phyloP scores from a whole-genome alignment of 2,888 invertebrate species.

The Dione juno region DNA sequence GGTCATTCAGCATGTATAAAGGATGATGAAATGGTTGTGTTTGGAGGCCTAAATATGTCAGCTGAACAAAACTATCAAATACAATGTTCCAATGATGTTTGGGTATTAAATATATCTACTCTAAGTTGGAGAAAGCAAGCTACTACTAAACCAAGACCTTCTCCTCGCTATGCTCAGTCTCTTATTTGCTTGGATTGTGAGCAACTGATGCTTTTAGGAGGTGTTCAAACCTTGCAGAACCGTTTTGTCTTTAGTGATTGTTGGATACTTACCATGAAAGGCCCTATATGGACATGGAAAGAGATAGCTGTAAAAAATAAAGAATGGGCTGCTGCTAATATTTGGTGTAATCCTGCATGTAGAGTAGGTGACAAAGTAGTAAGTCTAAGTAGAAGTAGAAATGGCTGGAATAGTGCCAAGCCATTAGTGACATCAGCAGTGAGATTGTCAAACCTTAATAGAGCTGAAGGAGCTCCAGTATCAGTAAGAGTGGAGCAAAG shows the following conservation, averaged over 20 bases:
- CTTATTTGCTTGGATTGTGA: constrained; percentile 91
- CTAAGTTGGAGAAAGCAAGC: constrained; percentile 91
- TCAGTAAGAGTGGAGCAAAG: constrained; percentile 78
- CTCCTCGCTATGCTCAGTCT: constrained; percentile 96
- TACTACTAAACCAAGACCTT: constrained; percentile 87
- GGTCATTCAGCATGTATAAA: constrained; percentile 96
- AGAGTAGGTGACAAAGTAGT: constrained; percentile 89
- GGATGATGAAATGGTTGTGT: constrained; percentile 91
- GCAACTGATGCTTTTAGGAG: constrained; percentile 92
- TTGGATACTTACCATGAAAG: constrained; percentile 93
- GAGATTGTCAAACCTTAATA: constrained; percentile 69
- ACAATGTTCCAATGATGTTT: constrained; percentile 90
- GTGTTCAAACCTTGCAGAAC: constrained; percentile 93
- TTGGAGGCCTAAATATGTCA: constrained; percentile 87
- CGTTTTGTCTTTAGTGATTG: constrained; percentile 91
- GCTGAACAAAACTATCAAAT: constrained; percentile 76
- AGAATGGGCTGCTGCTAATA: constrained; percentile 91
- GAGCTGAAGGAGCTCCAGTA: constrained; percentile 75
- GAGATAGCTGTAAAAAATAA: constrained; percentile 89
- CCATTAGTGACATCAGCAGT: constrained; percentile 83
- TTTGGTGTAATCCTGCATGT: constrained; percentile 97
- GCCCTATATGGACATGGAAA: constrained; percentile 88
- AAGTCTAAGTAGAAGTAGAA: constrained; percentile 86
- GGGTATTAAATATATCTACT: constrained; percentile 92
- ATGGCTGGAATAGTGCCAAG: constrained; percentile 79